Conservation (phyloP, 2,797 vertebrate genomes). For the Myotis findleyi region DNA sequence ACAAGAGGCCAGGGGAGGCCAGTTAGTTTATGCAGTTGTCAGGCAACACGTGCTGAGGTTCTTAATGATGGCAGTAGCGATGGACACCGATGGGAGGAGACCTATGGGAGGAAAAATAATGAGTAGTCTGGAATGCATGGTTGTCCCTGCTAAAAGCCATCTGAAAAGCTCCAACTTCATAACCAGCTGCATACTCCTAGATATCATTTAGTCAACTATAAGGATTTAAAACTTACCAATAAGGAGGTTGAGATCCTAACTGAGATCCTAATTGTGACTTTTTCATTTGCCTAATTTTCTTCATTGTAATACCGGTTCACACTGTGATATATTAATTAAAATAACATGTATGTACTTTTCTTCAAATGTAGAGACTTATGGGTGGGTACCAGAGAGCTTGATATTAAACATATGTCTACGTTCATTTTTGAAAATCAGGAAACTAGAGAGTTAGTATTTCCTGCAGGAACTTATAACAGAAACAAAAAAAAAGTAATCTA, state of each 20-base stretch:
- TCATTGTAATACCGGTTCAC: slow-evolving; percentile 8
- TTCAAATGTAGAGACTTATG: slow-evolving; percentile 52
- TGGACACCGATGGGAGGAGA: neutral
- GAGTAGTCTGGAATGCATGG: neutral
- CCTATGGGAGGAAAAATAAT: neutral
- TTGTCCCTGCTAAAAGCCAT: neutral
- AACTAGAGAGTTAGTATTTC: slow-evolving; percentile 64
- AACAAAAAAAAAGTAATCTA: slow-evolving; percentile 30
- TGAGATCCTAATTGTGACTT: neutral
- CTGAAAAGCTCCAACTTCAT: neutral
- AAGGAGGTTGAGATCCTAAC: neutral
- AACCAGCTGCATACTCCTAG: neutral
- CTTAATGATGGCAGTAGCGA: neutral
- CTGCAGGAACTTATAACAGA: slow-evolving; percentile 69
- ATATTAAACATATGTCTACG: slow-evolving; percentile 65
- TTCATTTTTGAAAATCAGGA: slow-evolving; percentile 63
- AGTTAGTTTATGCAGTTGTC: neutral
- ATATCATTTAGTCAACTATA: neutral
- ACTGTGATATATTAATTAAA: slow-evolving; percentile 31
- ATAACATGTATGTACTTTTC: slow-evolving; percentile 18
- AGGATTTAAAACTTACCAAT: neutral
- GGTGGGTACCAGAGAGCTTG: neutral
- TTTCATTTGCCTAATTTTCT: slow-evolving; percentile 60
- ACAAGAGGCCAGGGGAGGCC: neutral
- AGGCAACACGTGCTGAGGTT: neutral